These are phyloP conservation scores for Cepaea nemoralis DNA, from an alignment of 1,140 invertebrate species.

Conservation along the genomic window DNA sequence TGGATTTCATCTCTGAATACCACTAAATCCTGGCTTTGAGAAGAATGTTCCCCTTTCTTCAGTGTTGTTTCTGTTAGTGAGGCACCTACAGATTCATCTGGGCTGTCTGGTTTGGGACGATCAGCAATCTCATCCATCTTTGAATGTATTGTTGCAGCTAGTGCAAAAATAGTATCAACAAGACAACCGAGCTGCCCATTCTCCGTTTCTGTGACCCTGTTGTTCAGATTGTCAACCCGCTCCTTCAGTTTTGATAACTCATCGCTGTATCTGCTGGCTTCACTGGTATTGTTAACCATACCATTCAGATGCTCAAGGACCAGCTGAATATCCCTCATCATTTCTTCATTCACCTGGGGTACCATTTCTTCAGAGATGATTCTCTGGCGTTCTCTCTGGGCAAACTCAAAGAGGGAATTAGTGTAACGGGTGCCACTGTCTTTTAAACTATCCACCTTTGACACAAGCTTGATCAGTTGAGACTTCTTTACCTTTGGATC, in stretches of 20 bases:
- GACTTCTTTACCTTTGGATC: slow-evolving; percentile 27
- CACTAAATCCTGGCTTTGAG: neutral
- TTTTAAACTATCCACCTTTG: slow-evolving; percentile 32
- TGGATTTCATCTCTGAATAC: neutral
- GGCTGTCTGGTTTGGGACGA: slow-evolving; percentile 15
- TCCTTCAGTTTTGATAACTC: slow-evolving; percentile 23
- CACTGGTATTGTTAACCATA: slow-evolving; percentile 22
- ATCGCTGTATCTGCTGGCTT: neutral
- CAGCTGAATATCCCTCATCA: slow-evolving; percentile 36
- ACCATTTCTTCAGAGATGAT: slow-evolving; percentile 25
- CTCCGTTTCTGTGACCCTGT: slow-evolving; percentile 23
- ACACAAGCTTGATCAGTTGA: slow-evolving; percentile 30
- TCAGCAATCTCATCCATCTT: slow-evolving; percentile 41
- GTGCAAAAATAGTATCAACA: slow-evolving; percentile 31
- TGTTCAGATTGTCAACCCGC: slow-evolving; percentile 28
- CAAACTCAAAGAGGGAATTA: slow-evolving; percentile 38
- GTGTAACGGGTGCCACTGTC: slow-evolving; percentile 37
- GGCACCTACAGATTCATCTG: neutral
- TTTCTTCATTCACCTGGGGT: slow-evolving; percentile 34
- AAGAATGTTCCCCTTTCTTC: neutral
- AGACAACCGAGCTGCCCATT: slow-evolving; percentile 15
- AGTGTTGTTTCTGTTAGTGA: neutral
- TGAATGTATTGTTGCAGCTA: slow-evolving; percentile 30
- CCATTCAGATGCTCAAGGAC: slow-evolving; percentile 23
- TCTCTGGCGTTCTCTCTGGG: slow-evolving; percentile 8